Evolutionary conservation across 2,797 vertebrate genomes (phyloP).

Genomic region (Molossus molossus): DNA sequence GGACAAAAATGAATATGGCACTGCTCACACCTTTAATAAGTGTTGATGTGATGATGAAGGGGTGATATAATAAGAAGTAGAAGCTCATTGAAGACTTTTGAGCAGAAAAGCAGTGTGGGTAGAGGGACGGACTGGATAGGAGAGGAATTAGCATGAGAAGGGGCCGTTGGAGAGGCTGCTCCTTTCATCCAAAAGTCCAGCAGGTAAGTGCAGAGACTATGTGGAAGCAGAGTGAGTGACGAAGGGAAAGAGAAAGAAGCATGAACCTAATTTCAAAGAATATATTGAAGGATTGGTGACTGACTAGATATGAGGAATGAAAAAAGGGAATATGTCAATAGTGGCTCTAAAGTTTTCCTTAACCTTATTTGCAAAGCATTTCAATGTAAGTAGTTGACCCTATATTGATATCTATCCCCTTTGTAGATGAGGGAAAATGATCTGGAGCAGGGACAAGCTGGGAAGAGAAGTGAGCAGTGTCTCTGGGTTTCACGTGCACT

Average conservation of each 20-base stretch:
- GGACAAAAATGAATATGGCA: neutral
- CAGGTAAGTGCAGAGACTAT: neutral
- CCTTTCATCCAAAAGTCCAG: neutral
- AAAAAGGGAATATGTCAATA: neutral
- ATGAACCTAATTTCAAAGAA: neutral
- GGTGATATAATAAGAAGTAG: neutral
- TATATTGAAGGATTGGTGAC: neutral
- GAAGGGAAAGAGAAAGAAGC: neutral
- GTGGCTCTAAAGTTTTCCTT: neutral
- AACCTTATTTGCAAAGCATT: neutral
- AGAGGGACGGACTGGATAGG: neutral
- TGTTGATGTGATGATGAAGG: neutral
- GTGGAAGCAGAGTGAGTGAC: neutral
- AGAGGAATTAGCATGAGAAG: neutral
- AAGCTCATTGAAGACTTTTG: conserved; percentile 23
- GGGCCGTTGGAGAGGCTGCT: neutral
- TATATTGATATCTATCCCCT: neutral
- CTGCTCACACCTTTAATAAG: neutral
- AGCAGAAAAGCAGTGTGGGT: neutral
- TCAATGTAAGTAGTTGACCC: neutral
- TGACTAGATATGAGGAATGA: neutral
- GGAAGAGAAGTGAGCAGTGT: neutral
- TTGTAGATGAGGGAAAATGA: neutral
- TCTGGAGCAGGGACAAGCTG: neutral
- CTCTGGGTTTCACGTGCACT: neutral